Evolutionary conservation across 1,140 invertebrate genomes (phyloP), one percentile per base, ranked within the genome.

Genomic region (Tetramorium parvispinum): DNA sequence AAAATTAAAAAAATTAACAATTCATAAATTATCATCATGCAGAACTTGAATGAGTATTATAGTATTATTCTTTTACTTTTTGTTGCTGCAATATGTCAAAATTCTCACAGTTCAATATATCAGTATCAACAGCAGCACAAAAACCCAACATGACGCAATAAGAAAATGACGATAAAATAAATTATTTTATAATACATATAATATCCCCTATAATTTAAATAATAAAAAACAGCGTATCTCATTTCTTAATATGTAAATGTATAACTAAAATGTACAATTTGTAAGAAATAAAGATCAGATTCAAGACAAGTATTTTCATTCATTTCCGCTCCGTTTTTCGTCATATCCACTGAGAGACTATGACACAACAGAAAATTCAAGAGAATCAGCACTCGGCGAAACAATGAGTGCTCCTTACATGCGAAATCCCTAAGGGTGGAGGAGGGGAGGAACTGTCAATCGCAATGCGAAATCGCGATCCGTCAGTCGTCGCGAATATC

Each of bases 401-500:
- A 66, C 59, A 66, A 79, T 27, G 27, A 7, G 32, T n/a, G 61
- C 16, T 1, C 18, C 18, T 8, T 8, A 0, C 61, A 18, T 43
- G 21, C 10, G 43, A 63, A 55, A 7, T 8, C 57, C 37, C 13
- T 21, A 2, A 6, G 3, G 59, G 13, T 5, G 24, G 18, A 37
- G 8, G 18, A 18, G 16, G 6, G 49, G 55, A 18, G 24, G 18
- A 3, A n/a, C 3, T 32, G 79, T 37, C 66, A 59, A 37, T 32
- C 51, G 49, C 51, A 13, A 55, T 55, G 55, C 18, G 68, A 68
- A 73, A 59, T 46, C 68, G 43, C 68, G 79, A 75, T 46, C 55
- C 53, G 68, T 82, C 65, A 82, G 66, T 70, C 76, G 59, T 81
- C 79, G 55, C 79, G 79, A 75, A 83, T 59, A 73, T 73, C 79